Evolutionary conservation across 2,888 invertebrate genomes (phyloP), one percentile per base, ranked within the genome.

Genomic region (Monochamus alternatus): DNA sequence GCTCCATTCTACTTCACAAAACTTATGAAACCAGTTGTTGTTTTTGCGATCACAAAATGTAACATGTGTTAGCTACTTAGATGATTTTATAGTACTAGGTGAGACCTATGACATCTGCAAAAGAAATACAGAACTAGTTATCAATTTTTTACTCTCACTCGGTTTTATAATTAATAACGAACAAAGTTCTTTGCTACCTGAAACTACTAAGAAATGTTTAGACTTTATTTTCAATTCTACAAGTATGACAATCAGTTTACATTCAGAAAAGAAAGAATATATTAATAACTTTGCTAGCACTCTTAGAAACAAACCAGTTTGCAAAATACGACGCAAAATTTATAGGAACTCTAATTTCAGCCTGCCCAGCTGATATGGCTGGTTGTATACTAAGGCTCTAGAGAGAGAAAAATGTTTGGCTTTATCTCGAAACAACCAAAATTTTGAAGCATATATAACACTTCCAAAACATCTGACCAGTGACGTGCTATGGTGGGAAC

Each of bases 361-460:
- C 47, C 14, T 75, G 74, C 59, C 74, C 74, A 5, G 76, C 38
- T 55, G 47, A 38, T 76, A 73, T 51, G 74, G 72, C 0, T 68
- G 22, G 22, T 22, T 22, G 22, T 22, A 22, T 22, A 22, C 22
- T 22, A 22, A 22, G 22, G 22, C 22, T 30, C 62, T 81, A 9
- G 78, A 81, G 73, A 64, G 78, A 31, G 64, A 72, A 55, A 78
- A 78, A 73, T 74, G 63, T 72, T 22, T 75, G 43, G 82, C 73
- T 47, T 63, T 84, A 38, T 9, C 8, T 22, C 31, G 58, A 30
- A 31, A 12, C 38, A 67, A 67, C 14, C n/a, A 52, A 1, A 51
- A 74, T 38, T 76, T 51, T 31, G 44, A 76, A 2, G 63, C 38
- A 9, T 7, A 10, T n/a, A 76, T 74, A 43, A n/a, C n/a, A 7